Percentiles rank a stretch among this genome's conserved stretches.
Evolutionary conservation across 2,797 vertebrate genomes (phyloP).

Genomic region (Xiphophorus birchmanni): DNA sequence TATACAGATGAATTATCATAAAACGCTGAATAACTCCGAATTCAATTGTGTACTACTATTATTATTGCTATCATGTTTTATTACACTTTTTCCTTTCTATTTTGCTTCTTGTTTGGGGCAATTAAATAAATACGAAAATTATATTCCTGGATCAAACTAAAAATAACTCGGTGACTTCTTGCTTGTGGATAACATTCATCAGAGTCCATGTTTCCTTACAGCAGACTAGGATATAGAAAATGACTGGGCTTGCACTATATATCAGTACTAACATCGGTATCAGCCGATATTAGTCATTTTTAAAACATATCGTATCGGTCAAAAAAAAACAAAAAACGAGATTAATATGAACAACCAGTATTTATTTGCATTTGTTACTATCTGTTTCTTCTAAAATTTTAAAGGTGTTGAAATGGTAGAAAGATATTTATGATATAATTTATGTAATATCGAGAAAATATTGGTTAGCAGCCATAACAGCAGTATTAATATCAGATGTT

Average conservation of each 20-base stretch:
- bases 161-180: neutral
- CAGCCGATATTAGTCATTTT: too few species aligned
- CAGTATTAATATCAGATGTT: too few species aligned
- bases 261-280: too few species aligned
- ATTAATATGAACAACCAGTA: too few species aligned
- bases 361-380: too few species aligned
- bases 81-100: neutral
- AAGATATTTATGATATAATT: too few species aligned
- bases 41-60: neutral
- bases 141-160: neutral
- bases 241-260: neutral
- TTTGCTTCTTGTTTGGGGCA: neutral
- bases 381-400: too few species aligned
- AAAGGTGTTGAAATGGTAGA: too few species aligned
- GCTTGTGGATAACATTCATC: neutral
- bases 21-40: neutral
- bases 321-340: too few species aligned
- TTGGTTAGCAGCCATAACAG: too few species aligned
- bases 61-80: neutral
- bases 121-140: neutral
- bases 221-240: neutral
- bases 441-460: too few species aligned
- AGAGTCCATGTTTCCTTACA: neutral
- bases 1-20: neutral
- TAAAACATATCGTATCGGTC: too few species aligned